Evolutionary conservation across 1,140 invertebrate species (phyloP).

Genomic region (Cydia fagiglandana): DNA sequence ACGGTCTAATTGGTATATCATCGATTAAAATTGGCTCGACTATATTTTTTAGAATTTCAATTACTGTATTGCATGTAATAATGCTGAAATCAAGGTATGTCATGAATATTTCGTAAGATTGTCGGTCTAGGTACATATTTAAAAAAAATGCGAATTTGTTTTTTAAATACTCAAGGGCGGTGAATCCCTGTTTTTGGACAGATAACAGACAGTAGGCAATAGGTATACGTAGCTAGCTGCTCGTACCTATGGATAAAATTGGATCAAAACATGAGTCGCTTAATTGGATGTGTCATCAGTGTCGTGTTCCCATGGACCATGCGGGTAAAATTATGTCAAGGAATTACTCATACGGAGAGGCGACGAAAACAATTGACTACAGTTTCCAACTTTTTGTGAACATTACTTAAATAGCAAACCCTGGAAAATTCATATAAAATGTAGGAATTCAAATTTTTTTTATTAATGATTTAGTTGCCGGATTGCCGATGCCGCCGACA

Average conservation of each 20-base stretch:
- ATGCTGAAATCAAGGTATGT: background rate
- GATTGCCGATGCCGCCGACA: no score
- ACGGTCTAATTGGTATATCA: background rate
- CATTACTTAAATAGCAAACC: background rate
- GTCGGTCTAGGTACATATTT: no score
- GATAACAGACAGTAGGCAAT: background rate
- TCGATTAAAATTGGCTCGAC: background rate
- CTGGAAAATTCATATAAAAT: no score
- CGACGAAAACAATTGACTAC: background rate
- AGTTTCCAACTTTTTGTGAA: background rate
- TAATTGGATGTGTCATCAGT: background rate
- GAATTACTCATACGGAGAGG: conserved; percentile 1
- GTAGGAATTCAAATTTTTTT: no score
- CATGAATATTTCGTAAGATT: no score
- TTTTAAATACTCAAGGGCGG: no score
- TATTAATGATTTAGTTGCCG: no score
- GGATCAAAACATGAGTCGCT: background rate
- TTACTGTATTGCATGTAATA: background rate
- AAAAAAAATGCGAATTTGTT: no score
- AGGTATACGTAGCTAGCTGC: no score
- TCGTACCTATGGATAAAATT: background rate
- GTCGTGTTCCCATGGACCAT: conserved; percentile 11
- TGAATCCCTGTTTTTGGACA: background rate
- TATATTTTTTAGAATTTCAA: background rate
- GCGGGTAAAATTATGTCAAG: conserved; percentile 4